Percentiles rank a stretch among this genome's conserved stretches.
Conservation (phyloP, 2,888 invertebrate genomes). For the Chydorus sphaericus region DNA sequence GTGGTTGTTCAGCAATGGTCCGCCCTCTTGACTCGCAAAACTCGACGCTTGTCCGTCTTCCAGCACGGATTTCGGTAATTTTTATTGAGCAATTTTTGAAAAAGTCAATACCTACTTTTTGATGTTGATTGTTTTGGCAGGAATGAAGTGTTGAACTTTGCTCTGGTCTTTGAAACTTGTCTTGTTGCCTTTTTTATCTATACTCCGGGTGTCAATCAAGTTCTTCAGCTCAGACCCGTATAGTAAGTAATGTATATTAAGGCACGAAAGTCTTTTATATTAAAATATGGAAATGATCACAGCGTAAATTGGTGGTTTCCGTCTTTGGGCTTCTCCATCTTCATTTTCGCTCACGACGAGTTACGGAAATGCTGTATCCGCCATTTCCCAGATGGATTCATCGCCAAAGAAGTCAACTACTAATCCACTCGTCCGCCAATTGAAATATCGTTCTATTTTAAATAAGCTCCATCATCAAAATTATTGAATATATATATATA, state of each 20-base stretch:
- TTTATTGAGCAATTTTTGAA: neutral
- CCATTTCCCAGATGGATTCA: neutral
- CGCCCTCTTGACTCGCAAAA: conserved; percentile 37
- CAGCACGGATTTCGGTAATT: conserved; percentile 31
- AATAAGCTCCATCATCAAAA: too few relatives aligned
- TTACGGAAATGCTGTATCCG: neutral
- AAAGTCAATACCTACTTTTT: neutral
- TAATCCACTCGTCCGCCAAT: too few relatives aligned
- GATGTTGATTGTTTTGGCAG: conserved; percentile 15
- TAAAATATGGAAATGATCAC: too few relatives aligned
- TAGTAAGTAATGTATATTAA: neutral
- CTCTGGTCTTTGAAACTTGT: conserved; percentile 13
- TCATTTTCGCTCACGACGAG: conserved; percentile 4
- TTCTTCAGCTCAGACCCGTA: conserved; percentile 12
- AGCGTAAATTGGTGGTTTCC: conserved; percentile 10
- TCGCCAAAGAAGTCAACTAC: neutral
- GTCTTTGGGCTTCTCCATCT: neutral
- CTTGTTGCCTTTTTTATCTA: conserved; percentile 11
- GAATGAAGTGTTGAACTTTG: conserved; percentile 15
- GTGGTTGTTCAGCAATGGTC: conserved; percentile 34
- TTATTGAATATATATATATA: too few relatives aligned
- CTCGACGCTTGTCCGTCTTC: conserved; percentile 34
- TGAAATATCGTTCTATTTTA: too few relatives aligned
- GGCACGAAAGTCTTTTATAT: too few relatives aligned
- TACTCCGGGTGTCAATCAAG: conserved; percentile 13